Percentiles rank a stretch among this genome's conserved stretches.
Evolutionary conservation across 2,113 vertebrate genomes (phyloP).

Genomic region (Semnornis frantzii): DNA sequence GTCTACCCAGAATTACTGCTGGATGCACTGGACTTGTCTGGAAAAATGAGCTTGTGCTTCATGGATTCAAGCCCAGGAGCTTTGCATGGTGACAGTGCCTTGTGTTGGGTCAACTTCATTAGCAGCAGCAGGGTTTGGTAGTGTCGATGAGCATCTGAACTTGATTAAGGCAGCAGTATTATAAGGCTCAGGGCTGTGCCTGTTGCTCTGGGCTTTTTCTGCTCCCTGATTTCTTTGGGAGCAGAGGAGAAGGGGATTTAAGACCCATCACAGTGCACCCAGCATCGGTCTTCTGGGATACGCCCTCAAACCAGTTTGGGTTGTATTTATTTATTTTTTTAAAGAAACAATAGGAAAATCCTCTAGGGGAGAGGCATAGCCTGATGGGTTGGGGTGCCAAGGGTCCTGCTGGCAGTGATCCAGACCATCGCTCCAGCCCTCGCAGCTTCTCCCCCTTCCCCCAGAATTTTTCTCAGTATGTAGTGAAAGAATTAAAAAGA

Average conservation of each 20-base stretch:
- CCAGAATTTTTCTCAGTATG: neutral
- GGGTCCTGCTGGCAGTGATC: neutral
- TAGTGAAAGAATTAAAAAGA: neutral
- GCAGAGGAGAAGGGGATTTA: neutral
- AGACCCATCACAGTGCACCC: neutral
- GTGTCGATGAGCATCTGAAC: slow-evolving; percentile 27
- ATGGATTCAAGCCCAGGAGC: neutral
- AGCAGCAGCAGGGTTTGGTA: neutral
- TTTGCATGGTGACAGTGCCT: rapidly evolving
- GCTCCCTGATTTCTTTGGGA: neutral
- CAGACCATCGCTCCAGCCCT: neutral
- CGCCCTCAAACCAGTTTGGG: neutral
- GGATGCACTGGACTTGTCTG: neutral
- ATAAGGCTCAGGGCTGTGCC: neutral
- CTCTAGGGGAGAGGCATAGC: neutral
- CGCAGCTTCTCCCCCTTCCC: neutral
- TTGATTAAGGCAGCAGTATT: neutral
- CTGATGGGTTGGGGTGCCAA: neutral
- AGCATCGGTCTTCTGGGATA: slow-evolving; percentile 39
- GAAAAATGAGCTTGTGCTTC: neutral
- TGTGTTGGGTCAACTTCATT: neutral
- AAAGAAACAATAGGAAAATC: neutral
- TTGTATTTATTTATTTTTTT: neutral
- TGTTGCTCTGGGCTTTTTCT: neutral
- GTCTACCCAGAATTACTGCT: neutral